Percentiles rank a stretch among this genome's conserved stretches.
These are phyloP conservation scores for Marmota monax DNA, from an alignment of 2,113 vertebrate species.

Conservation along the genomic window DNA sequence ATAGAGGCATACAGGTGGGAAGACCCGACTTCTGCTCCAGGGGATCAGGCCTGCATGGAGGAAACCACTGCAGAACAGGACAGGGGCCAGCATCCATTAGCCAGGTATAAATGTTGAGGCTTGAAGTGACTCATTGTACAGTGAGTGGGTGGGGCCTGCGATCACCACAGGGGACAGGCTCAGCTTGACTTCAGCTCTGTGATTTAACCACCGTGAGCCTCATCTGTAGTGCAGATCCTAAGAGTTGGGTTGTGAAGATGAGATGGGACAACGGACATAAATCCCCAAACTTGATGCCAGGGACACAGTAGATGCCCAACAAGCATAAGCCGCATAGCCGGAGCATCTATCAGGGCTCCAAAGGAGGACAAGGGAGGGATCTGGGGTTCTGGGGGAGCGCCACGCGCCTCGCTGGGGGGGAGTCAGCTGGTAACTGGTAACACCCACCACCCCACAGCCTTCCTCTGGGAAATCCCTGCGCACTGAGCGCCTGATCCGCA, in stretches of 20 bases:
- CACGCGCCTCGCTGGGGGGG: fast-evolving
- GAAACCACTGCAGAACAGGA: neutral
- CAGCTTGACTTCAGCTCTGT: neutral
- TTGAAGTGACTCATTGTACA: neutral
- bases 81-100: neutral
- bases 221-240: too few relatives aligned
- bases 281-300: fast-evolving
- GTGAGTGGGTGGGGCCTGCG: neutral
- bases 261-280: neutral
- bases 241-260: too few relatives aligned
- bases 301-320: neutral
- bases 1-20: neutral
- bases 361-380: fast-evolving
- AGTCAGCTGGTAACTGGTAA: neutral
- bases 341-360: neutral
- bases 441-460: conserved; percentile 85
- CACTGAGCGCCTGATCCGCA: conserved; percentile 93
- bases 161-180: neutral
- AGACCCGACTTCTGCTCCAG: fast-evolving
- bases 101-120: neutral
- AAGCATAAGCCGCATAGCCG: fast-evolving
- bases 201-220: neutral
- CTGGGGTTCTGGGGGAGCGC: neutral
- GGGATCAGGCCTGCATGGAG: neutral
- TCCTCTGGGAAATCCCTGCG: conserved; percentile 86